Evolutionary conservation across 2,113 vertebrate genomes (phyloP).

Genomic region (Leptobrachium ailaonicum): DNA sequence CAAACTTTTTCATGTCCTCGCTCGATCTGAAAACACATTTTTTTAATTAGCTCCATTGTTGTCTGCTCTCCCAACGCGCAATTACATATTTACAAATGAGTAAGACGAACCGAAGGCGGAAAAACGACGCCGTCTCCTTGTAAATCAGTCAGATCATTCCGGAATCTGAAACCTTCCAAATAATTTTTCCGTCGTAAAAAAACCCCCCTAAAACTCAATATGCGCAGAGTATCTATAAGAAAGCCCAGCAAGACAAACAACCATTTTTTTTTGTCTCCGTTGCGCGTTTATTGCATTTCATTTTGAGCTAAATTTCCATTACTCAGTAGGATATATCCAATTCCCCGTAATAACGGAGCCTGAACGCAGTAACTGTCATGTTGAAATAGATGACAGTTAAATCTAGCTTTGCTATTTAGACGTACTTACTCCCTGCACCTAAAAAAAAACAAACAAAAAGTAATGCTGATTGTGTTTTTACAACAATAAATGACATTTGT

Average conservation of each 20-base stretch:
- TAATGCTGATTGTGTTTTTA: conserved; percentile 14
- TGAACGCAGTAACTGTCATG: conserved; percentile 21
- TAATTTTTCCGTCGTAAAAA: conserved; percentile 8
- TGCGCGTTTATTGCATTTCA: conserved; percentile 4
- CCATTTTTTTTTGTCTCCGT: conserved; percentile 3
- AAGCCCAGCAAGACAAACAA: conserved; percentile 7
- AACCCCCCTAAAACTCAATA: conserved; percentile 5
- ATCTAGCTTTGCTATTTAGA: conserved; percentile 25
- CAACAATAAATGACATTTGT: conserved; percentile 10
- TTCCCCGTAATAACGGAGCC: conserved; percentile 21
- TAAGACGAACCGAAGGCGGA: no score
- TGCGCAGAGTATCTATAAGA: conserved; percentile 15
- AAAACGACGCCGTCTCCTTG: no score
- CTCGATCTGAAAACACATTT: no score
- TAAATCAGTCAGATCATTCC: no score
- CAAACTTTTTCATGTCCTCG: no score
- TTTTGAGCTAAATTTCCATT: conserved; percentile 34
- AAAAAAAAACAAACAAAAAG: not conserved
- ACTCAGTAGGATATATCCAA: conserved; percentile 39
- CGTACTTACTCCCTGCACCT: conserved; percentile 18
- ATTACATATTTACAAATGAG: no score
- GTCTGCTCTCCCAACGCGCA: no score
- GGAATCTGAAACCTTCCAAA: not conserved
- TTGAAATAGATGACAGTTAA: conserved; percentile 34
- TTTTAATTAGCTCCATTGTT: no score